These are phyloP conservation scores for Orgyia antiqua DNA, from an alignment of 2,888 invertebrate genomes.

Conservation along the genomic window DNA sequence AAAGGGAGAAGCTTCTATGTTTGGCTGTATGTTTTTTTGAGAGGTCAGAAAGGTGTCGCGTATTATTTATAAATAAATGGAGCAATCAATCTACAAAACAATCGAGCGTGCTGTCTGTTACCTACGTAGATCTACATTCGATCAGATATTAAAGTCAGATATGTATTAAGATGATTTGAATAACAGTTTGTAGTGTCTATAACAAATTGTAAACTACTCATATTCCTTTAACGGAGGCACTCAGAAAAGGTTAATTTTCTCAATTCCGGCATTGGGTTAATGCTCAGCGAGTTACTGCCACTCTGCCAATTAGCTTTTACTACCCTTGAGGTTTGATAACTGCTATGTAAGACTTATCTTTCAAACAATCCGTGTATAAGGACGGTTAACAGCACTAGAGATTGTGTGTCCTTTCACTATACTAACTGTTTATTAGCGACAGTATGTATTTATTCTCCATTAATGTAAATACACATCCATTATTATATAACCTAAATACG, in stretches of 20 bases:
- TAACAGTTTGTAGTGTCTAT: conserved; percentile 38
- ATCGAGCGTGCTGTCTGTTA: too few relatives aligned
- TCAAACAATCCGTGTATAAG: conserved; percentile 52
- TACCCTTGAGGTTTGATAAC: conserved; percentile 69
- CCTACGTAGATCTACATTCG: too few relatives aligned
- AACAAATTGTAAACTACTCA: conserved; percentile 70
- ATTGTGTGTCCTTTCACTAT: conserved; percentile 27
- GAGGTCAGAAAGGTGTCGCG: too few relatives aligned
- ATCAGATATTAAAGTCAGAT: too few relatives aligned
- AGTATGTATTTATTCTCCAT: conserved; percentile 4
- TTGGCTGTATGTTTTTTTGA: too few relatives aligned
- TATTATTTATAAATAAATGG: too few relatives aligned
- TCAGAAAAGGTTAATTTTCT: conserved; percentile 69
- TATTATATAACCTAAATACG: too few relatives aligned
- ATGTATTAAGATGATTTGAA: too few relatives aligned
- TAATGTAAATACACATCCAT: too few relatives aligned
- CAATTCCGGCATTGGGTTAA: conserved; percentile 56
- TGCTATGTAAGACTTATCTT: conserved; percentile 63
- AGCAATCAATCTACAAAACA: too few relatives aligned
- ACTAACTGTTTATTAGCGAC: conserved; percentile 11
- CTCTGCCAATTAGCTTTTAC: conserved; percentile 73
- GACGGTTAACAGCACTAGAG: conserved; percentile 45
- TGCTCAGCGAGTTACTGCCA: conserved; percentile 50
- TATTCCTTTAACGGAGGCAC: conserved; percentile 59
- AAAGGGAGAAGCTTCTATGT: too few relatives aligned